Conservation (phyloP, 2,888 invertebrate species). For the Gastracanthus pulcherrimus region DNA sequence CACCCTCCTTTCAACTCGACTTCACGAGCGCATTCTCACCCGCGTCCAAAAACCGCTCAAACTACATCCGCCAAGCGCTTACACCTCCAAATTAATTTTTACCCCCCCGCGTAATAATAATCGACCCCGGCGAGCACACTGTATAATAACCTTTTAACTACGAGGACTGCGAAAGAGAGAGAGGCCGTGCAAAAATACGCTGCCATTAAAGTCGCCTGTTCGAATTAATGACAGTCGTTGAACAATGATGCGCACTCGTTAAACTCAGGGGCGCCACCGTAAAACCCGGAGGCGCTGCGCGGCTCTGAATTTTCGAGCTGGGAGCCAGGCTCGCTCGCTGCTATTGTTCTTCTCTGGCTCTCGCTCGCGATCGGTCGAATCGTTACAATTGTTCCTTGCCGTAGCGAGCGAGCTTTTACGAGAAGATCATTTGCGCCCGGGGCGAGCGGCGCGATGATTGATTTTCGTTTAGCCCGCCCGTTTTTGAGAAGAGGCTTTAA, state of each 20-base stretch:
- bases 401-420: neutral
- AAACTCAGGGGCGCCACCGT: constrained; percentile 31
- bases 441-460: constrained; percentile 12
- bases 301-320: constrained; percentile 19
- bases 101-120: neutral
- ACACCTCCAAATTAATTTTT: neutral
- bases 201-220: constrained; percentile 29
- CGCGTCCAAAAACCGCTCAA: neutral
- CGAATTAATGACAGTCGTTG: constrained; percentile 53
- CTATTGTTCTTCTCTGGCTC: constrained; percentile 7
- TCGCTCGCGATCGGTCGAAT: neutral
- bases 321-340: neutral
- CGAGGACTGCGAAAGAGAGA: no score
- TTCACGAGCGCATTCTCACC: no score
- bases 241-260: constrained; percentile 53
- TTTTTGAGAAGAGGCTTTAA: neutral
- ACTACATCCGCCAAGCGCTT: neutral
- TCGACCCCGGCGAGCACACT: no score
- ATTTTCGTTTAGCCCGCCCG: constrained; percentile 38
- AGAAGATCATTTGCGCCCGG: neutral
- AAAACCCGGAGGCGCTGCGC: constrained; percentile 1
- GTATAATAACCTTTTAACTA: no score
- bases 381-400: constrained; percentile 31
- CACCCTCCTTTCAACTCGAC: no score
- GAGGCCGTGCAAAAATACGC: neutral